phyloP scores from a whole-genome alignment of 2,888 invertebrate genomes.

The Drosophila gaucha region DNA sequence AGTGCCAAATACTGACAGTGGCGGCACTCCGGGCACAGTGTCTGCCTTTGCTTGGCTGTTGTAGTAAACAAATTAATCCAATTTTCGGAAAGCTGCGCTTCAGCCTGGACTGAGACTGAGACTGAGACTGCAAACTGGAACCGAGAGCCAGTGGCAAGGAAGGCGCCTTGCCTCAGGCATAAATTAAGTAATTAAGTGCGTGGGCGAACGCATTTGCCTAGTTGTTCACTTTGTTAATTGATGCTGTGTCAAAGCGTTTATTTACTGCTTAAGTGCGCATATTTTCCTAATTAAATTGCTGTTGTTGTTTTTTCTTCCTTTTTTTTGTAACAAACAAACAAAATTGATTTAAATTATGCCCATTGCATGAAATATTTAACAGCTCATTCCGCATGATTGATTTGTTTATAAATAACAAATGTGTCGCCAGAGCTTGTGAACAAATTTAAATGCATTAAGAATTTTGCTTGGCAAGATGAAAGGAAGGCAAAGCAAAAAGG shows the following conservation, averaged over 20 bases:
- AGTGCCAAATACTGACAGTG: constrained; percentile 19
- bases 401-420: constrained; percentile 35
- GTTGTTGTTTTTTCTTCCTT: constrained; percentile 13
- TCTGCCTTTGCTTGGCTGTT: constrained; percentile 5
- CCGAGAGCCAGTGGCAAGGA: constrained; percentile 17
- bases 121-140: constrained; percentile 4
- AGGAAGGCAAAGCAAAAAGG: neutral
- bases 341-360: too few species aligned
- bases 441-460: constrained; percentile 40
- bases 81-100: constrained; percentile 51
- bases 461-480: constrained; percentile 46
- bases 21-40: neutral
- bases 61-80: constrained; percentile 77
- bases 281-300: constrained; percentile 49
- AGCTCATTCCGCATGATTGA: constrained; percentile 52
- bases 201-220: constrained; percentile 21
- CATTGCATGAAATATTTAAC: neutral
- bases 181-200: constrained; percentile 76
- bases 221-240: constrained; percentile 64
- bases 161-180: constrained; percentile 55
- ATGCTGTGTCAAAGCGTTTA: constrained; percentile 78
- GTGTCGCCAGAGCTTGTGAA: constrained; percentile 21
- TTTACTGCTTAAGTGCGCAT: constrained; percentile 58
- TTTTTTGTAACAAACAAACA: constrained; percentile 9
- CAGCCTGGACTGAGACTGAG: neutral